Evolutionary conservation across 2,888 invertebrate species (phyloP), one percentile per base, ranked within the genome.

Genomic region (Megaustenia siamemsis): DNA sequence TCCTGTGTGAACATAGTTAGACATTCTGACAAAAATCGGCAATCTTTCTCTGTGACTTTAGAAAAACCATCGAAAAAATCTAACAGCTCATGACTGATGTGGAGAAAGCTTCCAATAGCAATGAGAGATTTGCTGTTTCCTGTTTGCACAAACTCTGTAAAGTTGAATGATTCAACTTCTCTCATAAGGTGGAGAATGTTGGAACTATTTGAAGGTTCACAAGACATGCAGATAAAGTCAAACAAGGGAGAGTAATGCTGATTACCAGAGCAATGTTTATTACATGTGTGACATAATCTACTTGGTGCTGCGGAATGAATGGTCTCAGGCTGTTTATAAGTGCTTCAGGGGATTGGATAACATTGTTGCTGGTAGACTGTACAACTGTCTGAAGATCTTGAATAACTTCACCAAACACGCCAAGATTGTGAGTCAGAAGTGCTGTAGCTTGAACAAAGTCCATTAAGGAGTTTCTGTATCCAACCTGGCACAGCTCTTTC

Each of bases 11-110:
- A 75, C 38, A 15, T 79, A 4, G 40, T 63, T 15, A 84, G 49
- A 43, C 84, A 84, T n/a, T 84, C 75, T 5, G 35, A 45, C 43
- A 84, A 60, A 66, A 84, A 84, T 28, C n/a, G n/a, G 66, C 84
- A 84, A 40, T 84, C 84, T 6, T 73, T 53, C 5, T 84, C 84
- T 35, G 80, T 84, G 28, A 84, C 49, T 24, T 68, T 69, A n/a
- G 49, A 45, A 10, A 80, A 80, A 49, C 84, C 80, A 63, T 84
- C 84, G 12, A 84, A 45, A 66, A 84, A 84, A 38, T 84, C 84
- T 28, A 79, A 38, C 24, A 84, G 75, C 38, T 84, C 84, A 28
- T 75, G 71, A 49, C 75, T 84, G 38, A 84, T 63, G 38, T 84
- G 84, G 0, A 84, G 75, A 75, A 84, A 75, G n/a, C 78, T 71